Evolutionary conservation across 2,113 vertebrate genomes (phyloP).

Genomic region (Cnemophilus loriae): DNA sequence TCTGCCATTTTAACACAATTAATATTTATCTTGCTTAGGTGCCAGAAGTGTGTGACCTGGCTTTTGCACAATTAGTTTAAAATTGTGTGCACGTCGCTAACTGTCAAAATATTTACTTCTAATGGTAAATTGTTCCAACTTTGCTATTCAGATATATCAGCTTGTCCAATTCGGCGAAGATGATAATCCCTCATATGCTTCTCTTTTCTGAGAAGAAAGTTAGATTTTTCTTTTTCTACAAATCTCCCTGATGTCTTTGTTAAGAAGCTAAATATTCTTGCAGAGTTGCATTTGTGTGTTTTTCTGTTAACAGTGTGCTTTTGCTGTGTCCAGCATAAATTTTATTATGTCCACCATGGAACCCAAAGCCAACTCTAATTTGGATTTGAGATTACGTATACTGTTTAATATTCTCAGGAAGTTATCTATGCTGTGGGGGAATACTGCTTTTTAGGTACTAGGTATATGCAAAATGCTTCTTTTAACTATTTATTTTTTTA

Average conservation of each 20-base stretch:
- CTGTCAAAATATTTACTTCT: not conserved
- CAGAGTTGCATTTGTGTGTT: not conserved
- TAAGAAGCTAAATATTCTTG: not conserved
- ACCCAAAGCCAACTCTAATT: not conserved
- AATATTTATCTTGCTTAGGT: not conserved
- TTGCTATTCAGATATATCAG: not conserved
- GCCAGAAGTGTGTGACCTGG: not conserved
- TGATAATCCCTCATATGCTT: not conserved
- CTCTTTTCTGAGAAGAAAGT: not conserved
- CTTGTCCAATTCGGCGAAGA: not conserved
- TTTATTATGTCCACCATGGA: not conserved
- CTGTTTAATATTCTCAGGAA: not conserved
- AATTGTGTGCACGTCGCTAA: accelerated
- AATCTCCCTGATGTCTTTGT: not conserved
- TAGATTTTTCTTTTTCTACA: not conserved
- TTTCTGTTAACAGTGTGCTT: not conserved
- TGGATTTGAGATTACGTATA: not conserved
- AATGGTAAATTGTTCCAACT: not conserved
- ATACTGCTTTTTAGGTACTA: not conserved
- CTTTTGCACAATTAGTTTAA: not conserved
- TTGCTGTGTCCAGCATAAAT: not conserved
- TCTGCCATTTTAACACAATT: not conserved
- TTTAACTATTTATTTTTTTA: not conserved
- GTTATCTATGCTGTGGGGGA: not conserved
- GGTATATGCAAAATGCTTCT: not conserved